Evolutionary conservation across 53 echinoderm and acorn worm genomes (phyloP), one percentile per base, ranked within the genome.

Genomic region (Zoroaster sp.): DNA sequence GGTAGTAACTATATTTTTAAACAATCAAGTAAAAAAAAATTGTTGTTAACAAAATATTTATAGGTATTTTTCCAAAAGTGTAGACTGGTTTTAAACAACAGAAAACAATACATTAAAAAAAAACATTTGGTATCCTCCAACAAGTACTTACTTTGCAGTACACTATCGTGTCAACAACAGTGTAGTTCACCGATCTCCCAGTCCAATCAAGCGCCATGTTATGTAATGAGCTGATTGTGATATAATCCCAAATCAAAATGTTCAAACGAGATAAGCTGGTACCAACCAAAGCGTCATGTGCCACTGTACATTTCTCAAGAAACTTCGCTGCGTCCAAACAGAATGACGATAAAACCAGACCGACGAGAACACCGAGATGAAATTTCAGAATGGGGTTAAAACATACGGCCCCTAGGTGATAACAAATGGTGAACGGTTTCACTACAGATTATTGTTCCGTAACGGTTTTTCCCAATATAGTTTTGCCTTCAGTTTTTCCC

Each of bases 81-180:
- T n/a, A n/a, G n/a, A n/a, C n/a, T n/a, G n/a, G n/a, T n/a, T n/a
- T n/a, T n/a, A n/a, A n/a, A n/a, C n/a, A n/a, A n/a, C n/a, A n/a
- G n/a, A n/a, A n/a, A n/a, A n/a, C n/a, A n/a, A n/a, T n/a, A n/a
- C n/a, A n/a, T n/a, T n/a, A n/a, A n/a, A n/a, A n/a, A n/a, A n/a
- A n/a, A n/a, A n/a, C n/a, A n/a, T n/a, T n/a, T n/a, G n/a, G n/a
- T n/a, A n/a, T n/a, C n/a, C n/a, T n/a, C n/a, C n/a, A n/a, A n/a
- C n/a, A 49, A 20, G 65, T 82, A 87, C 89, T 89, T 46, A 89
- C 89, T 78, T 89, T 89, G 79, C 69, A 49, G 79, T 89, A 89
- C 37, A 89, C 70, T 17, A 49, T 35, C 28, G 51, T 78, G 69
- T 89, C 89, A 49, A 89, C 23, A 11, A 72, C 34, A 38, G 78